A percentile compares a stretch with the other conserved stretches of the same genome.
These are phyloP conservation scores for Thermophis baileyi DNA, from an alignment of 2,113 vertebrate genomes.

Conservation along the genomic window DNA sequence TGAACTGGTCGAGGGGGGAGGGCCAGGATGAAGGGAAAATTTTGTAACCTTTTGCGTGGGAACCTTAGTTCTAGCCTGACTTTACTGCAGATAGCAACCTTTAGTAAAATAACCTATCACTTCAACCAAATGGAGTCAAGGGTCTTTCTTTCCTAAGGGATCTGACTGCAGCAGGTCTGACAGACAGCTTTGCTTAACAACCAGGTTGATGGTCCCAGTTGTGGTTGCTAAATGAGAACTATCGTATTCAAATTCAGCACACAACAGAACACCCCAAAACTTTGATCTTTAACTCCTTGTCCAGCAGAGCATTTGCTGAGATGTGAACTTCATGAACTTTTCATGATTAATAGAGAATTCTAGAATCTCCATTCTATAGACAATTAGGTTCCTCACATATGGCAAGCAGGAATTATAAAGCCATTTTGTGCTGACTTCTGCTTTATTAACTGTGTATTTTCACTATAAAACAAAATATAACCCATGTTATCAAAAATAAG, in stretches of 20 bases:
- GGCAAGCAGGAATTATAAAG: background rate
- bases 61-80: background rate
- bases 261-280: background rate
- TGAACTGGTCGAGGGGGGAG: background rate
- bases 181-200: background rate
- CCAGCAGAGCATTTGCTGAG: background rate
- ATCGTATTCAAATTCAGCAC: background rate
- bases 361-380: background rate
- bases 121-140: background rate
- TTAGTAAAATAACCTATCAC: background rate
- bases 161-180: background rate
- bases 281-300: background rate
- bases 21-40: background rate
- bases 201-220: background rate
- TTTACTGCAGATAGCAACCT: background rate
- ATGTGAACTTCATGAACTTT: background rate
- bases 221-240: background rate
- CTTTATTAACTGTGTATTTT: background rate
- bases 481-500: background rate
- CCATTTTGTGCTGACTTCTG: background rate
- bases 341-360: background rate
- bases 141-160: background rate
- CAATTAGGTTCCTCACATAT: background rate
- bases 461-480: background rate
- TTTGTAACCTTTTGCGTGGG: background rate